phyloP scores from a whole-genome alignment of 2,888 invertebrate species.

The Lithophane leautieri region DNA sequence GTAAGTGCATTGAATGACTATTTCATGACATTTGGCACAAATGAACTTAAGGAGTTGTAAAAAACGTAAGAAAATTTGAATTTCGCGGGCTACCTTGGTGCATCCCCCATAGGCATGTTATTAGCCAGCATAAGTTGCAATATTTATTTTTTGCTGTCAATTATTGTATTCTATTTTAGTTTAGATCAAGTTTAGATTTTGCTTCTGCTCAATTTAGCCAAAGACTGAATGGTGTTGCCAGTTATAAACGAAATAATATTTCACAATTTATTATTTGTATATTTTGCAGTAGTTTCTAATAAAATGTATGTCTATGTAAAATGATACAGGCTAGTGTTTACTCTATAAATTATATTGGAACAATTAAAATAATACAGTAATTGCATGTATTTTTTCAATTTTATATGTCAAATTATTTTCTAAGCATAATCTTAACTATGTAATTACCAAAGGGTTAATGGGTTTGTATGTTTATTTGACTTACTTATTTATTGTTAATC shows the following conservation, averaged over 20 bases:
- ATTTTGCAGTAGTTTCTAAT: slow-evolving; percentile 43
- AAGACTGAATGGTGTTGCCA: slow-evolving; percentile 81
- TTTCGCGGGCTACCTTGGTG: too few species aligned
- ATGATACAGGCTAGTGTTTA: slow-evolving; percentile 36
- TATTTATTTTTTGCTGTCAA: slow-evolving; percentile 11
- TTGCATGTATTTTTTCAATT: slow-evolving; percentile 39
- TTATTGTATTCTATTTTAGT: slow-evolving; percentile 36
- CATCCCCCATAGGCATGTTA: too few species aligned
- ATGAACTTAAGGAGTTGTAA: too few species aligned
- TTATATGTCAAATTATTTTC: slow-evolving; percentile 25
- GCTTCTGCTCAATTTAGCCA: slow-evolving; percentile 84
- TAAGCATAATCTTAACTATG: slow-evolving; percentile 5
- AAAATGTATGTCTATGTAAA: slow-evolving; percentile 35
- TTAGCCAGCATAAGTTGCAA: slow-evolving; percentile 32
- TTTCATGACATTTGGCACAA: too few species aligned
- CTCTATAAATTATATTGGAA: slow-evolving; percentile 10
- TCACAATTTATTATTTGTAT: slow-evolving; percentile 54
- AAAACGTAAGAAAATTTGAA: too few species aligned
- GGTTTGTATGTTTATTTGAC: slow-evolving; percentile 11
- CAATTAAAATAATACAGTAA: slow-evolving; percentile 15
- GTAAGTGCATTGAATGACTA: too few species aligned
- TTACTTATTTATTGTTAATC: slow-evolving; percentile 10
- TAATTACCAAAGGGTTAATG: slow-evolving; percentile 25
- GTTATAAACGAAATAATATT: slow-evolving; percentile 61
- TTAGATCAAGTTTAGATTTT: slow-evolving; percentile 51